Base-by-base conservation (phyloP, 2,888 invertebrate genomes). In the Lissonota sp. region DNA sequence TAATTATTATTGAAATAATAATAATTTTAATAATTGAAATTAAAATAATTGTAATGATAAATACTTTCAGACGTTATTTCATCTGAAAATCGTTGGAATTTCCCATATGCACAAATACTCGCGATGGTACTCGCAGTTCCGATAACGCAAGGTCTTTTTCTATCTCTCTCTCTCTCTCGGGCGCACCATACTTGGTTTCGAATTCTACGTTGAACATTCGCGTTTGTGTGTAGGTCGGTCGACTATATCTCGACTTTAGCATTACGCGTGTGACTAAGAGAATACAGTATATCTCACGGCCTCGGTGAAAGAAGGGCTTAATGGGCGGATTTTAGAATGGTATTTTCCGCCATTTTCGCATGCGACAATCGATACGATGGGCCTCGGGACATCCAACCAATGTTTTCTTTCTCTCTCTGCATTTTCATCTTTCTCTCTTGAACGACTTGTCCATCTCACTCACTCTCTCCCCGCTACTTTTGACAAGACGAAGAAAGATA, bases 161-260 rank as follows among this genome's bases (percentile, higher is more conserved):
- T 57, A 49, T 60, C 70, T 62, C 60, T 60, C 58, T 75, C 51
- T 66, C 51, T 57, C 51, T 66, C 39, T 16, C 42, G 8, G 2
- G 39, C 58, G 42, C 55, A 75, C 84, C 84, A 80, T 82, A 80
- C 83, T 84, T 83, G 83, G 83, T 73, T 75, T 83, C 77, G 71
- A 80, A 84, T 84, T 83, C 82, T 51, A 12, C 46, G 49, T 40
- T 40, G 58, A 76, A 79, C 62, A 26, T 69, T 46, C 42, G 67
- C 46, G 51, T 53, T 12, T 58, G 49, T 62, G 77, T 66, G 77
- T 75, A 71, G 78, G 74, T 53, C 14, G 62, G 62, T 46, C 44
- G 53, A n/a, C 7, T 10, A 49, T 67, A 58, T 78, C 55, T 70
- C 66, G 14, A 42, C 71, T 74, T 71, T 55, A 49, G 62, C 77